These are phyloP conservation scores for Heliconius erato DNA, from an alignment of 2,888 invertebrate species.

Conservation along the genomic window DNA sequence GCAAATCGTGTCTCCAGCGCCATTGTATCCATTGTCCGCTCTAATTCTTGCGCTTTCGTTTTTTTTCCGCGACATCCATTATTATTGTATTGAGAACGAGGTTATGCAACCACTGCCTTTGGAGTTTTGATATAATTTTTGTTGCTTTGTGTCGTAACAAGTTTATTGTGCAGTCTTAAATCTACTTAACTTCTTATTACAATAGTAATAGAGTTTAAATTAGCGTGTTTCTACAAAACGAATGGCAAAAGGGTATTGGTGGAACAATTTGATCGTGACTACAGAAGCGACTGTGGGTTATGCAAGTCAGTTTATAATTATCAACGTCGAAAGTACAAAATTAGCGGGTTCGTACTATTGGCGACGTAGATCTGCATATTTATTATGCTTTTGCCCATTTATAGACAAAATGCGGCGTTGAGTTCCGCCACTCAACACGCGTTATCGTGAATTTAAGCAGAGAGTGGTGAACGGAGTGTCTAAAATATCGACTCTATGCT, in stretches of 20 bases:
- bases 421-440: background rate
- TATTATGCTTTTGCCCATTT: background rate
- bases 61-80: slow-evolving; percentile 82
- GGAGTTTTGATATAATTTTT: slow-evolving; percentile 85
- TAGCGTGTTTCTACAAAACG: slow-evolving; percentile 42
- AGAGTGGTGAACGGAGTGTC: background rate
- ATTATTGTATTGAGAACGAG: slow-evolving; percentile 83
- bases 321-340: slow-evolving; percentile 81
- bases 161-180: slow-evolving; percentile 31
- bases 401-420: background rate
- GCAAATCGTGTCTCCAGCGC: slow-evolving; percentile 70
- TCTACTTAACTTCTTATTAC: slow-evolving; percentile 51
- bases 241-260: slow-evolving; percentile 58
- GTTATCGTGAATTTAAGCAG: background rate
- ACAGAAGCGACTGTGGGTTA: slow-evolving; percentile 79
- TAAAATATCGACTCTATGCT: background rate
- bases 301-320: slow-evolving; percentile 81
- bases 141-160: slow-evolving; percentile 71
- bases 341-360: slow-evolving; percentile 63
- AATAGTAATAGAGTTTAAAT: slow-evolving; percentile 50
- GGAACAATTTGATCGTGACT: slow-evolving; percentile 78
- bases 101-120: slow-evolving; percentile 80
- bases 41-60: slow-evolving; percentile 82
- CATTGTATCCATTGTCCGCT: slow-evolving; percentile 82
- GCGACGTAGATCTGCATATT: slow-evolving; percentile 19